A percentile compares a stretch with the other conserved stretches of the same genome.
Conservation (phyloP, 1,140 invertebrate genomes). For the Calephelis nemesis region DNA sequence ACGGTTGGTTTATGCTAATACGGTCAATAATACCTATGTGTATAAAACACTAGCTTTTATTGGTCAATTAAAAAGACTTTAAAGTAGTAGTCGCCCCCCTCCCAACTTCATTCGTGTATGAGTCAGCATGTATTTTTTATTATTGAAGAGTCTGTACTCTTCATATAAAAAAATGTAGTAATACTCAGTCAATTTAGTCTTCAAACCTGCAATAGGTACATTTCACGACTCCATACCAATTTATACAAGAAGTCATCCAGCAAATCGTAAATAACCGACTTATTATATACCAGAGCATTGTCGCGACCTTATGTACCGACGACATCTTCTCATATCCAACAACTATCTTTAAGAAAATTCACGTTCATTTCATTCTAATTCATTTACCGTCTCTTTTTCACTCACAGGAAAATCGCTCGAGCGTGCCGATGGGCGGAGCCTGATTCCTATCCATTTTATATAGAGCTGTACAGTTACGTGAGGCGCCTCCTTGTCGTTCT, state of each 20-base stretch:
- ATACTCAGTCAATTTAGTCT: too few species aligned
- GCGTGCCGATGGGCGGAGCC: constrained; percentile 70
- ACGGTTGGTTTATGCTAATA: too few species aligned
- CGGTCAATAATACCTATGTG: too few species aligned
- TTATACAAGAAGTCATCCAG: constrained; percentile 40
- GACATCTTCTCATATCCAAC: constrained; percentile 56
- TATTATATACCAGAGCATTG: constrained; percentile 72
- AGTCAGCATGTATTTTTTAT: too few species aligned
- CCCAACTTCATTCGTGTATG: too few species aligned
- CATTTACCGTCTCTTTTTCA: constrained; percentile 47
- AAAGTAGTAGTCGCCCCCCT: too few species aligned
- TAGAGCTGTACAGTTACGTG: constrained; percentile 52
- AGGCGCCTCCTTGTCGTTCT: constrained; percentile 37
- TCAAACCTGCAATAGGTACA: too few species aligned
- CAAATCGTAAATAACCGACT: constrained; percentile 63
- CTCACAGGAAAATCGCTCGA: constrained; percentile 51
- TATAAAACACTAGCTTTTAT: too few species aligned
- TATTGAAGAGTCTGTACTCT: too few species aligned
- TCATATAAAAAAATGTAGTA: too few species aligned
- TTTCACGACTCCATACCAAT: constrained; percentile 48
- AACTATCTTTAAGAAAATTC: constrained; percentile 76
- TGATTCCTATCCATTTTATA: constrained; percentile 43
- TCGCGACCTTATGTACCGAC: constrained; percentile 59
- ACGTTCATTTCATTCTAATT: constrained; percentile 57
- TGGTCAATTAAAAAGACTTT: too few species aligned